Conservation (phyloP, 2,113 vertebrate species). For the Hiodon alosoides region DNA sequence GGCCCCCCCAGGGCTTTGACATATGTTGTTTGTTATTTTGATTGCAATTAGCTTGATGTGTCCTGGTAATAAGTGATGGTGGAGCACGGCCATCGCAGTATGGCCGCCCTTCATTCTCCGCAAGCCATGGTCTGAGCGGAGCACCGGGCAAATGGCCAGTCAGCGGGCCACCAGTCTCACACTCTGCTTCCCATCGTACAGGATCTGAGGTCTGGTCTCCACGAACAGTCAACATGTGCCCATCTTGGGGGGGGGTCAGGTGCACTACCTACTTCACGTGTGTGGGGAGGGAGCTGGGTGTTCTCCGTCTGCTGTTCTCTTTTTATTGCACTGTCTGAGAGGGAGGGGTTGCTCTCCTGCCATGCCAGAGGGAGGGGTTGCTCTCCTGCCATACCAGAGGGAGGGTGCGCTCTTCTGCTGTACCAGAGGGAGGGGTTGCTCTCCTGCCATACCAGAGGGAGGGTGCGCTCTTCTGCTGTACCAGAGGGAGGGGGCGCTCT, state of each 20-base stretch:
- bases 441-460: no score
- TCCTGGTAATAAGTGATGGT: constrained; percentile 52
- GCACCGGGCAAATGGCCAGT: not conserved
- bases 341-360: not conserved
- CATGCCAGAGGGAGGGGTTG: constrained; percentile 23
- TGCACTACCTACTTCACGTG: no score
- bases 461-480: constrained; percentile 10
- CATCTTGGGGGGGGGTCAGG: no score
- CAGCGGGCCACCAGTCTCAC: constrained; percentile 3
- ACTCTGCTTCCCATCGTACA: no score
- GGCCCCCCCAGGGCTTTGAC: constrained; percentile 52
- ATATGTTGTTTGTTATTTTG: constrained; percentile 66
- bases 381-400: constrained; percentile 17
- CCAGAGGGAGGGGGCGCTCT: no score
- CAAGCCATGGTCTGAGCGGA: not conserved
- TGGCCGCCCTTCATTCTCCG: constrained; percentile 26
- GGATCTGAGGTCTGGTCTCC: no score
- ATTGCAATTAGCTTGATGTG: constrained; percentile 60
- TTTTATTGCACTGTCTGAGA: no score
- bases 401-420: no score
- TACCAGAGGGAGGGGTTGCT: no score
- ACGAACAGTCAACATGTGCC: no score
- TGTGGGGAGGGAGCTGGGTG: no score
- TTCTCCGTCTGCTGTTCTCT: no score
- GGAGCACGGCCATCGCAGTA: constrained; percentile 48